Evolutionary conservation across 1,140 invertebrate species (phyloP).

Genomic region (Aphelinus atriplicis): DNA sequence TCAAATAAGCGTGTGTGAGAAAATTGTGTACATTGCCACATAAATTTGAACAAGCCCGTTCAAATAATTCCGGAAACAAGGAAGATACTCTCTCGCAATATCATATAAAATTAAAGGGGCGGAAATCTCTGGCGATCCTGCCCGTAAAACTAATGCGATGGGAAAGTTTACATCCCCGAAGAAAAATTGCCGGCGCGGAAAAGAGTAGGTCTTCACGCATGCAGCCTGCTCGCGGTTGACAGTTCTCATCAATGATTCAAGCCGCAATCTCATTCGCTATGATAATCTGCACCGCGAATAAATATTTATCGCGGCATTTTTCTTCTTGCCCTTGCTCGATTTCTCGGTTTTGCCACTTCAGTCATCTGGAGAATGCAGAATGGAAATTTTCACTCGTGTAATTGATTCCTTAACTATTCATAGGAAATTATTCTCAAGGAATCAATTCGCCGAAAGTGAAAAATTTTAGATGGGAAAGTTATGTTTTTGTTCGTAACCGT

Average conservation of each 20-base stretch:
- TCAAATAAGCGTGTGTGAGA: no score
- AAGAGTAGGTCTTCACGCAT: conserved; percentile 9
- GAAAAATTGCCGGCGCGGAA: conserved; percentile 33
- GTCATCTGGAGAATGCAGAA: no score
- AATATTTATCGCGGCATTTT: conserved; percentile 59
- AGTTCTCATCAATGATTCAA: conserved; percentile 56
- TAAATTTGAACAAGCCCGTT: not conserved
- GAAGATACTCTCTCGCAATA: not conserved
- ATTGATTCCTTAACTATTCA: no score
- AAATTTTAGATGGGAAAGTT: no score
- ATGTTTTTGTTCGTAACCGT: no score
- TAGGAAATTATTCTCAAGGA: no score
- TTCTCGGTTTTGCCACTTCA: no score
- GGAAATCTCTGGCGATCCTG: not conserved
- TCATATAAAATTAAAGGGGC: conserved; percentile 1
- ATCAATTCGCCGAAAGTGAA: no score
- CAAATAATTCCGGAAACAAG: conserved; percentile 6
- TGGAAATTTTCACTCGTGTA: no score
- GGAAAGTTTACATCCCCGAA: conserved; percentile 21
- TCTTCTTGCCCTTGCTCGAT: conserved; percentile 5
- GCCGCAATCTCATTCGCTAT: conserved; percentile 58
- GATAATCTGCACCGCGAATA: conserved; percentile 56
- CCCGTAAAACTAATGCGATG: conserved; percentile 11
- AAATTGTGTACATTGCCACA: not conserved
- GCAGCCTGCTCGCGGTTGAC: conserved; percentile 39